These are phyloP conservation scores for Mus musculus DNA, from an alignment of 2,113 vertebrate species.

Conservation along the genomic window DNA sequence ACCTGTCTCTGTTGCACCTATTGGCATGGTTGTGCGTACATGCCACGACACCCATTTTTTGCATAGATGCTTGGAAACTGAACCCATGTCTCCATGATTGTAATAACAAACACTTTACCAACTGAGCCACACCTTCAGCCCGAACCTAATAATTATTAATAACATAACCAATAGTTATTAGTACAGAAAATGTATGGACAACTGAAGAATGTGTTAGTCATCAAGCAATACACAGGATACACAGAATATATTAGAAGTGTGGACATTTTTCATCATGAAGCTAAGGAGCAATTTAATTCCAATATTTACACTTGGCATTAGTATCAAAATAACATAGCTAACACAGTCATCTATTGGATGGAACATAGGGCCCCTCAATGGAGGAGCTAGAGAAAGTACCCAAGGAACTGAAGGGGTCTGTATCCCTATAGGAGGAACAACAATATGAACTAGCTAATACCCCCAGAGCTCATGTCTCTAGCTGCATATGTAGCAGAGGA, in stretches of 20 bases:
- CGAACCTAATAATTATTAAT: not conserved
- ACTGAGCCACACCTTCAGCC: not conserved
- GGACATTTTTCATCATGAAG: not conserved
- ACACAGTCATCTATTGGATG: not conserved
- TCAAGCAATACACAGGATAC: not conserved
- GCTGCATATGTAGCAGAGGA: too few relatives aligned
- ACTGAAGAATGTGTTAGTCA: not conserved
- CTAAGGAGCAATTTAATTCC: not conserved
- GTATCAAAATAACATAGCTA: constrained; percentile 15
- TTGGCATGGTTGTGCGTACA: rapidly evolving
- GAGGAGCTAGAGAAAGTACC: too few relatives aligned
- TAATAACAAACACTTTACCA: not conserved
- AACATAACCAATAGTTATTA: not conserved
- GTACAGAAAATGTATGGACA: not conserved
- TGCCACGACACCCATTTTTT: not conserved
- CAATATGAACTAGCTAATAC: too few relatives aligned
- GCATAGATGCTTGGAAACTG: not conserved
- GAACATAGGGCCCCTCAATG: too few relatives aligned
- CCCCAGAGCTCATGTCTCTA: too few relatives aligned
- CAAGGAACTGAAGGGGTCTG: too few relatives aligned
- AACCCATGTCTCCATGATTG: not conserved
- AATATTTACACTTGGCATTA: constrained; percentile 16
- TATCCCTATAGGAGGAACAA: too few relatives aligned
- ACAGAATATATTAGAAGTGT: not conserved
- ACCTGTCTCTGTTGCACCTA: not conserved